These are phyloP conservation scores for Sminthurinus aureus DNA, from an alignment of 2,888 invertebrate genomes.

Conservation along the genomic window DNA sequence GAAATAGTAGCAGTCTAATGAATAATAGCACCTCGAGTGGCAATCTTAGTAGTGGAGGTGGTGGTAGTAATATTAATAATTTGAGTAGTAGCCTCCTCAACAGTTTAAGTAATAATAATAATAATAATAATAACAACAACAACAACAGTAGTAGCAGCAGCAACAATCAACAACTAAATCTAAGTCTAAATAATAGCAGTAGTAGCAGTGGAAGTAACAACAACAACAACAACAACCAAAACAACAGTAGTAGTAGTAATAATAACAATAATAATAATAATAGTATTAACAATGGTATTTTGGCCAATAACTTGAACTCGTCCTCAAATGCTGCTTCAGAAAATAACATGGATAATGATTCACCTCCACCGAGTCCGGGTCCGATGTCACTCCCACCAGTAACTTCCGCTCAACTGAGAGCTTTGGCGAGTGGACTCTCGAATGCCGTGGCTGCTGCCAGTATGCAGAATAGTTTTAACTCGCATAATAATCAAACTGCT, in stretches of 20 bases:
- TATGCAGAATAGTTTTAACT: slow-evolving; percentile 14
- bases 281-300: not conserved
- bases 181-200: slow-evolving; percentile 21
- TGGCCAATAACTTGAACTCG: slow-evolving; percentile 11
- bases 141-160: slow-evolving; percentile 31
- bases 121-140: slow-evolving; percentile 39
- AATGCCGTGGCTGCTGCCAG: slow-evolving; percentile 52
- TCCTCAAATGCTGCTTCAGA: slow-evolving; percentile 29
- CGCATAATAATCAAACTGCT: slow-evolving; percentile 40
- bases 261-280: slow-evolving; percentile 13
- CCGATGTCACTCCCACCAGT: slow-evolving; percentile 30
- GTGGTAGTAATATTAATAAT: slow-evolving; percentile 33
- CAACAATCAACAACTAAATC: slow-evolving; percentile 40
- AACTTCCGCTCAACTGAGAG: slow-evolving; percentile 50
- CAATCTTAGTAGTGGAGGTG: not conserved
- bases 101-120: slow-evolving; percentile 4
- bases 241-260: slow-evolving; percentile 42
- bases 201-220: slow-evolving; percentile 23
- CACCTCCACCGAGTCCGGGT: slow-evolving; percentile 49
- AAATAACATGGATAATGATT: slow-evolving; percentile 10
- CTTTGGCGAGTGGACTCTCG: slow-evolving; percentile 55
- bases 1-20: not conserved
- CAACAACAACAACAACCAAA: slow-evolving; percentile 29
- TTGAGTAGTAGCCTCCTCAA: not conserved
- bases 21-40: not conserved